phyloP scores from a whole-genome alignment of 2,797 vertebrate genomes.

The Leptoclinus maculatus region DNA sequence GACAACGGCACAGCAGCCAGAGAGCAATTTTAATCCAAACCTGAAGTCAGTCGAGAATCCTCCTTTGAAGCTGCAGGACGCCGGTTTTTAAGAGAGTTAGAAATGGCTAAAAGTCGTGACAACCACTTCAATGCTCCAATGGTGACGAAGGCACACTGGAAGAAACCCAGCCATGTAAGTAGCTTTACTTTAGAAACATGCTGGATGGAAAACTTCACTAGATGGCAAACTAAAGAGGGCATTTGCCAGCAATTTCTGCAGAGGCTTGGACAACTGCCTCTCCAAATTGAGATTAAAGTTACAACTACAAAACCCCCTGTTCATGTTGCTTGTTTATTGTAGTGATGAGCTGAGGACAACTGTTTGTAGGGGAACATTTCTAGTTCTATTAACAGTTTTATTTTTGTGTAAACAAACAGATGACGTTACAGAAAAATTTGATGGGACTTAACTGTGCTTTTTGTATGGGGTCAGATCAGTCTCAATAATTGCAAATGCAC shows the following conservation, averaged over 20 bases:
- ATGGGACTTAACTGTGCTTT: neutral
- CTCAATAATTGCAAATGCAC: too few species aligned
- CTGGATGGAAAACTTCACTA: slow-evolving; percentile 8
- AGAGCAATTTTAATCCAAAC: slow-evolving; percentile 32
- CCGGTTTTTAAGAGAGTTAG: slow-evolving; percentile 13
- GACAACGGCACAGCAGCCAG: slow-evolving; percentile 27
- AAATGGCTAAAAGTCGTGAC: slow-evolving; percentile 71
- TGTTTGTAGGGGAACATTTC: neutral
- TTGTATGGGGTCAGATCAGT: too few species aligned
- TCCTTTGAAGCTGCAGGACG: slow-evolving; percentile 35
- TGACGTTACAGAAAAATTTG: neutral
- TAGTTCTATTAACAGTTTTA: neutral
- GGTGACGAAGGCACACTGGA: slow-evolving; percentile 75
- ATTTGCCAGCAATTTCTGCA: neutral
- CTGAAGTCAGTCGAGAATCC: slow-evolving; percentile 27
- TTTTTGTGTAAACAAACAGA: neutral
- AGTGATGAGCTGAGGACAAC: neutral
- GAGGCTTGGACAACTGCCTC: neutral
- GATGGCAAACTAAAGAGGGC: slow-evolving; percentile 6
- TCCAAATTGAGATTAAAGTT: slow-evolving; percentile 5
- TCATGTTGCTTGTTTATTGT: neutral
- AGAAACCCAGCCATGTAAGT: slow-evolving; percentile 79
- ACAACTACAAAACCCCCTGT: neutral
- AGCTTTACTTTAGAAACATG: slow-evolving; percentile 36
- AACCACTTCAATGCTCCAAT: slow-evolving; percentile 37